Percentiles rank a stretch among this genome's conserved stretches.
Evolutionary conservation across 2,113 vertebrate genomes (phyloP).

Genomic region (Cettia cetti): DNA sequence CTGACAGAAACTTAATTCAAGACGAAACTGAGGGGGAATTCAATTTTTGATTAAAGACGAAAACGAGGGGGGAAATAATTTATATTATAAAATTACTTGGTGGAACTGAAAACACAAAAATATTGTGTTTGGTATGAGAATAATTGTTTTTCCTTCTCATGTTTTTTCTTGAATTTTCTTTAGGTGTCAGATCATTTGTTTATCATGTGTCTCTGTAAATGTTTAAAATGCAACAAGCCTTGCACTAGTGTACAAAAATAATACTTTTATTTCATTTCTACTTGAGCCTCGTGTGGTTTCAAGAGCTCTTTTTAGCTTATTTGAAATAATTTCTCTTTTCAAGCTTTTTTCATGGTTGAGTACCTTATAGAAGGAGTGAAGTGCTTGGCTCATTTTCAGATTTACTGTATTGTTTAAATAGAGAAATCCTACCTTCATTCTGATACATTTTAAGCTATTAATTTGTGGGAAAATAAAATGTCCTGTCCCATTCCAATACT

Average conservation of each 20-base stretch:
- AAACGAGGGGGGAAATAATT: neutral
- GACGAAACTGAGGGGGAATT: neutral
- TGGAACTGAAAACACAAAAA: neutral
- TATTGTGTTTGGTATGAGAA: neutral
- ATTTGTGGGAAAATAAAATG: neutral
- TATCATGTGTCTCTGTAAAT: neutral
- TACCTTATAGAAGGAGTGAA: neutral
- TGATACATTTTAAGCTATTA: neutral
- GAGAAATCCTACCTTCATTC: neutral
- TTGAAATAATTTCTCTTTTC: neutral
- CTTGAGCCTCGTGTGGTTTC: neutral
- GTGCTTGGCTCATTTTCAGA: neutral
- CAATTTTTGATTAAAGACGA: neutral
- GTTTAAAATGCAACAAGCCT: neutral
- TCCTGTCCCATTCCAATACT: neutral
- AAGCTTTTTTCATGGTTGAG: neutral
- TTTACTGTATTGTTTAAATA: neutral
- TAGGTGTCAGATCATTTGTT: neutral
- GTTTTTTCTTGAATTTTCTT: neutral
- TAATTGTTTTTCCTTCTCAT: neutral
- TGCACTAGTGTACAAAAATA: neutral
- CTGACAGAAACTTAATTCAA: neutral
- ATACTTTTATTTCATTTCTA: neutral
- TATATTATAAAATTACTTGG: neutral
- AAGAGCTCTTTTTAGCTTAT: neutral